Evolutionary conservation across 2,797 vertebrate genomes (phyloP).

Genomic region (Periophthalmus magnuspinnatus): DNA sequence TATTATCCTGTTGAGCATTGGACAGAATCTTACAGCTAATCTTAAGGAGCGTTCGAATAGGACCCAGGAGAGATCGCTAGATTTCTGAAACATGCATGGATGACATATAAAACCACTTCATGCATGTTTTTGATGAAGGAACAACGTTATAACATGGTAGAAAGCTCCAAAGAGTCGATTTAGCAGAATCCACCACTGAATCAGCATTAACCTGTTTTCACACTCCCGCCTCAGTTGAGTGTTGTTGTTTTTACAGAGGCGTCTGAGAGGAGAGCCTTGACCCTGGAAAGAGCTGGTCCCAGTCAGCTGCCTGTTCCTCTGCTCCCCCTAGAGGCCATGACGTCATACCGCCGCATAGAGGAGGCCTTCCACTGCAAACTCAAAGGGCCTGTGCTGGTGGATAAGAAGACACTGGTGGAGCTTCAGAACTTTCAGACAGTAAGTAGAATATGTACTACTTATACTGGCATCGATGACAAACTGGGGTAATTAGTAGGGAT

Average conservation of each 20-base stretch:
- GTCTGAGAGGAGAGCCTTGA: conserved; percentile 77
- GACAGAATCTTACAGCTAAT: no score
- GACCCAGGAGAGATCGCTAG: no score
- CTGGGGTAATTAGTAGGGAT: no score
- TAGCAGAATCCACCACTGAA: no score
- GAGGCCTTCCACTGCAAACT: conserved; percentile 93
- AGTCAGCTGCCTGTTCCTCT: conserved; percentile 77
- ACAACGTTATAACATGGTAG: no score
- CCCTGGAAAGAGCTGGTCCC: conserved; percentile 69
- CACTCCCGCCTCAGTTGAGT: background rate
- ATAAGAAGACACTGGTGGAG: conserved; percentile 91
- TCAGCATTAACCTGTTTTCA: no score
- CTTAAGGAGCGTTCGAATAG: no score
- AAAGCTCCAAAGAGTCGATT: no score
- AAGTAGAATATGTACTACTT: conserved; percentile 57
- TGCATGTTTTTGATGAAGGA: no score
- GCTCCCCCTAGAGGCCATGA: conserved; percentile 79
- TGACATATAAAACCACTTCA: no score
- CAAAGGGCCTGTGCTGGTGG: conserved; percentile 84
- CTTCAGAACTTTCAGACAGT: conserved; percentile 95
- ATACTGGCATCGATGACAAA: background rate
- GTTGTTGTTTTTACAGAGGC: conserved; percentile 78
- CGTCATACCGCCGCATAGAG: conserved; percentile 77
- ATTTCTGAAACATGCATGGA: no score
- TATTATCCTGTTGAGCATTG: no score